These are phyloP conservation scores for Microctonus brassicae DNA, from an alignment of 2,888 invertebrate genomes.

Conservation along the genomic window DNA sequence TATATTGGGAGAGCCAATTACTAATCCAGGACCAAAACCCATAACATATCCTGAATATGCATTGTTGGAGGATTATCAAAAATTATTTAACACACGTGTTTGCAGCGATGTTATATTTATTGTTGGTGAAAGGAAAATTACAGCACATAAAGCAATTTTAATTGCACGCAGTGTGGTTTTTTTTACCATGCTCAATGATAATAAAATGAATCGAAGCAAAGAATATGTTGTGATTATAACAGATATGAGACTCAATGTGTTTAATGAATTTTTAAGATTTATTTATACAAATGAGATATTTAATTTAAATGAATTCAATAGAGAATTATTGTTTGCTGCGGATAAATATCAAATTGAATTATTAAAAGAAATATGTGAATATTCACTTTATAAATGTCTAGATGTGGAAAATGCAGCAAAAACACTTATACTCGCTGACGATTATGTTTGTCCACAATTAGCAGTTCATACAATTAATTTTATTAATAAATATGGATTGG, in stretches of 20 bases:
- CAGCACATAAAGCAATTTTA: conserved; percentile 14
- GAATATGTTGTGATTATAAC: not conserved
- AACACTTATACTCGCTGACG: not conserved
- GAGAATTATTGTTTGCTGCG: not conserved
- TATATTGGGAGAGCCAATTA: not conserved
- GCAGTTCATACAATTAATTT: not conserved
- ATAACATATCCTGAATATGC: not conserved
- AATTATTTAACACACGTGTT: not conserved
- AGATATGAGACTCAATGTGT: not conserved
- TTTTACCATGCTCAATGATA: not conserved
- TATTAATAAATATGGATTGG: not conserved
- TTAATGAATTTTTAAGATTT: conserved; percentile 8
- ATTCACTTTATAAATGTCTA: not conserved
- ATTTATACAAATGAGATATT: conserved; percentile 17
- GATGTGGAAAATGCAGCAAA: conserved; percentile 1
- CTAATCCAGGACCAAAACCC: not conserved
- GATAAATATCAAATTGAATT: conserved; percentile 6
- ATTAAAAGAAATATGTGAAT: conserved; percentile 14
- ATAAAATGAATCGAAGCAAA: not conserved
- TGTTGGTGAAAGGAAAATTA: not conserved
- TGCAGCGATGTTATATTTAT: conserved; percentile 13
- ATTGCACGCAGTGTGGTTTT: conserved; percentile 25
- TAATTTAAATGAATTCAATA: conserved; percentile 1
- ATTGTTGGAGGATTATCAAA: not conserved
- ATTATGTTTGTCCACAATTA: not conserved